Conservation (phyloP, 2,888 invertebrate genomes). For the Xanthorhoe designata region DNA sequence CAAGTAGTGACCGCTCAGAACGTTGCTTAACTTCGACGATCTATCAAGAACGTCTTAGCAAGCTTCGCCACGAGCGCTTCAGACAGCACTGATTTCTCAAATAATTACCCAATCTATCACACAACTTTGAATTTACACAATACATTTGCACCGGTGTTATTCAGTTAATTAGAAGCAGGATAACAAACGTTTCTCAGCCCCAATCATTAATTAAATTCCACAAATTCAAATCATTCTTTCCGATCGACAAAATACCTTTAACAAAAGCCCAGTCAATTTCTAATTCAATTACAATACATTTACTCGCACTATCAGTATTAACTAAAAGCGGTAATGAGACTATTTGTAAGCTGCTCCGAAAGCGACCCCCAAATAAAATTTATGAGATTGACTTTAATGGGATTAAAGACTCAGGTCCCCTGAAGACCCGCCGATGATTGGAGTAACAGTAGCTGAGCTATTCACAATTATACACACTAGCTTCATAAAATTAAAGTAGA, state of each 20-base stretch:
- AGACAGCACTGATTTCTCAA: too few species aligned
- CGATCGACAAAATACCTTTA: slow-evolving; percentile 23
- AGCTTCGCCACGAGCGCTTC: too few species aligned
- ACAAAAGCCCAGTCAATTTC: slow-evolving; percentile 24
- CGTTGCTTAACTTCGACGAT: too few species aligned
- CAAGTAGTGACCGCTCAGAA: too few species aligned
- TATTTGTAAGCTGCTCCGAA: slow-evolving; percentile 58
- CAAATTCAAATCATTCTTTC: neutral
- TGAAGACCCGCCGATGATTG: neutral
- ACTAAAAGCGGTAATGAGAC: slow-evolving; percentile 62
- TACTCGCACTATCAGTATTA: slow-evolving; percentile 55
- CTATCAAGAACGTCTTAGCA: too few species aligned
- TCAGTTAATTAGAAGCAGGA: neutral
- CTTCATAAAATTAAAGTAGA: too few species aligned
- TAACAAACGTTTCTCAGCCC: neutral
- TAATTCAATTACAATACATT: slow-evolving; percentile 43
- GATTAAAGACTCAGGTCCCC: slow-evolving; percentile 39
- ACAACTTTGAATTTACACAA: too few species aligned
- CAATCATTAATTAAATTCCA: neutral
- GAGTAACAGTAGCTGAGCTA: slow-evolving; percentile 16
- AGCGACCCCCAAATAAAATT: slow-evolving; percentile 59
- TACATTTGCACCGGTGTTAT: too few species aligned
- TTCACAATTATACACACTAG: too few species aligned
- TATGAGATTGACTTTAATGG: slow-evolving; percentile 53
- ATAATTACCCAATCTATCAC: too few species aligned